Percentiles rank a stretch among this genome's conserved stretches.
These are phyloP conservation scores for Neodon shergylaensis DNA, from an alignment of 2,113 vertebrate species.

Conservation along the genomic window DNA sequence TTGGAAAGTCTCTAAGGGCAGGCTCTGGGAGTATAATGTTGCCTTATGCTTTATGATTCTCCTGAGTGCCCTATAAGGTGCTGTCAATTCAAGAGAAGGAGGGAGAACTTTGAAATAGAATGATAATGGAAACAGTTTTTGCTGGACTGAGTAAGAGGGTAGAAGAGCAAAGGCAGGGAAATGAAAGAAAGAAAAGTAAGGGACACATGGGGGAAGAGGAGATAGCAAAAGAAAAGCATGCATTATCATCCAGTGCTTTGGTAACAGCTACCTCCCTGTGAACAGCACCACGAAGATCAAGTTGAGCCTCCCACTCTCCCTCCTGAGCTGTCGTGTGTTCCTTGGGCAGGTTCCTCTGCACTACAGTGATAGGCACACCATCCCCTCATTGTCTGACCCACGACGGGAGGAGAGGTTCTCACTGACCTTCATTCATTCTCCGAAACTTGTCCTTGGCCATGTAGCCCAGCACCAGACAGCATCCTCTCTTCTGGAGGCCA, in stretches of 20 bases:
- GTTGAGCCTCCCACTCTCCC: background rate
- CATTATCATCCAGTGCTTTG: background rate
- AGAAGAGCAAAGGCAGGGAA: background rate
- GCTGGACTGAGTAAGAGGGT: background rate
- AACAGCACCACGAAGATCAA: background rate
- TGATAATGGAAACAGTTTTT: constrained; percentile 17
- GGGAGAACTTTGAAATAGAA: background rate
- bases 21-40: background rate
- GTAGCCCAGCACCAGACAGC: constrained; percentile 89
- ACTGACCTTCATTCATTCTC: constrained; percentile 91
- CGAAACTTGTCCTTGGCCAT: constrained; percentile 91
- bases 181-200: background rate
- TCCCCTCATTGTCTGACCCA: background rate
- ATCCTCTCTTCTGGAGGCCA: constrained; percentile 88
- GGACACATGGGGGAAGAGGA: background rate
- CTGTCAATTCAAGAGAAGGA: background rate
- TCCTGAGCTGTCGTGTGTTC: background rate
- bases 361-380: background rate
- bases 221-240: background rate
- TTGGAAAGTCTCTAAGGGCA: background rate
- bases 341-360: background rate
- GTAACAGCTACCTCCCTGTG: background rate
- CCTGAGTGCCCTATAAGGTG: background rate
- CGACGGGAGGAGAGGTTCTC: background rate
- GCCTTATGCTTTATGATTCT: background rate